phyloP scores from a whole-genome alignment of 2,888 invertebrate species.

The Acrobeloides nanus region DNA sequence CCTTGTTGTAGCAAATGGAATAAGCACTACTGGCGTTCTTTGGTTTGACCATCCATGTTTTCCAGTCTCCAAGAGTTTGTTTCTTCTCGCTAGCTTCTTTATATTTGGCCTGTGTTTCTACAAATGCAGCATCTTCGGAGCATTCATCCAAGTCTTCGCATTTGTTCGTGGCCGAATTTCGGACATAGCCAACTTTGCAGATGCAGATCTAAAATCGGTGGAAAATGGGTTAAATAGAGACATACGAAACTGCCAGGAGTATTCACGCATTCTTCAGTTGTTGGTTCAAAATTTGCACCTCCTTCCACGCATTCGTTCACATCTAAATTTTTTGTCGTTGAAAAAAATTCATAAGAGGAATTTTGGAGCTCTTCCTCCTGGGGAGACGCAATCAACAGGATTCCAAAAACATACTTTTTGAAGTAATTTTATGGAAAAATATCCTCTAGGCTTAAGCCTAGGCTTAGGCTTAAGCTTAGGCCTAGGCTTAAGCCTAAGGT shows the following conservation, averaged over 20 bases:
- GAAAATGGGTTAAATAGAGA: too few relatives aligned
- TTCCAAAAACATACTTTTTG: too few relatives aligned
- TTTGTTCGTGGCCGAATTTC: neutral
- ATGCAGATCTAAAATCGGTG: neutral
- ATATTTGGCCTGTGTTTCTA: conserved; percentile 2
- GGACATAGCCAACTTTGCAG: neutral
- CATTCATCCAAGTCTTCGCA: conserved; percentile 1
- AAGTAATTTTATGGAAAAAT: too few relatives aligned
- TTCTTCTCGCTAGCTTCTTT: conserved; percentile 3
- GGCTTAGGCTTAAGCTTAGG: too few relatives aligned
- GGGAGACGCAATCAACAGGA: too few relatives aligned
- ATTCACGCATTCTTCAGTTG: conserved; percentile 11
- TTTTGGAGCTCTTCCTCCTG: too few relatives aligned
- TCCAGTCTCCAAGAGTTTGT: conserved; percentile 8
- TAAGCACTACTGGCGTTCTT: conserved; percentile 5
- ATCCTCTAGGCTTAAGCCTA: too few relatives aligned
- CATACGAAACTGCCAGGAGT: conserved; percentile 4
- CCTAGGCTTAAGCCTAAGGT: too few relatives aligned
- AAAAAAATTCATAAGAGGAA: too few relatives aligned
- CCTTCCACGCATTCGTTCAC: conserved; percentile 9
- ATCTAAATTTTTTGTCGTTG: too few relatives aligned
- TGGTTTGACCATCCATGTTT: conserved; percentile 5
- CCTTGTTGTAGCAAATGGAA: conserved; percentile 4
- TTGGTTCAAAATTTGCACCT: conserved; percentile 9
- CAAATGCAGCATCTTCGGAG: conserved; percentile 1